Evolutionary conservation across 2,888 invertebrate genomes (phyloP).

Genomic region (Phlogophora meticulosa): DNA sequence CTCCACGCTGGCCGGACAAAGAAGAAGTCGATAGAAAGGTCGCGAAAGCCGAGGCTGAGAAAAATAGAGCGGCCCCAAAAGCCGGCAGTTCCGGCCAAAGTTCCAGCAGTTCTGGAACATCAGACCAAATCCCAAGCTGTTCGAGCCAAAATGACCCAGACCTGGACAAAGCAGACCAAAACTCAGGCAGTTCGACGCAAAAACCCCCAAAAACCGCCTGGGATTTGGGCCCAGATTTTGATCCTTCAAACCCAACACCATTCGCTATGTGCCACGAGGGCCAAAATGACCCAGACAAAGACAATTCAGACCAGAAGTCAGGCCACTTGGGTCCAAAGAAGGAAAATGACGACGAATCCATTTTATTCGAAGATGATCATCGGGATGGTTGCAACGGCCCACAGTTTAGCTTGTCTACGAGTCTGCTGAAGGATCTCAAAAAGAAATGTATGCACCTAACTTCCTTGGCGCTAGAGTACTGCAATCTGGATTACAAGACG

Average conservation of each 20-base stretch:
- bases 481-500: slow-evolving; percentile 86
- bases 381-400: slow-evolving; percentile 70
- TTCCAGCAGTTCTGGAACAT: not conserved
- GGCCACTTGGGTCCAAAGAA: not conserved
- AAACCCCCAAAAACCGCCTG: no score
- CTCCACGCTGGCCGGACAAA: slow-evolving; percentile 60
- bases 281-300: no score
- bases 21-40: slow-evolving; percentile 24
- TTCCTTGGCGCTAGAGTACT: slow-evolving; percentile 87
- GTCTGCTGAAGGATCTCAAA: slow-evolving; percentile 75
- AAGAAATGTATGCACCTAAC: slow-evolving; percentile 81
- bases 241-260: not conserved
- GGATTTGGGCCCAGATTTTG: not conserved
- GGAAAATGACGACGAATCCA: not conserved
- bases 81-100: not conserved
- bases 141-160: not conserved
- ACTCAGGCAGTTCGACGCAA: no score
- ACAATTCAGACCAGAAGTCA: not conserved
- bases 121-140: not conserved
- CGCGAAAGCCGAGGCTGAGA: slow-evolving; percentile 10
- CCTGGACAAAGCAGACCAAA: no score
- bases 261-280: no score
- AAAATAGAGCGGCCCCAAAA: not conserved
- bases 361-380: not conserved
- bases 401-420: slow-evolving; percentile 75